Evolutionary conservation across 2,888 invertebrate genomes (phyloP).

Genomic region (Thymelicus lineola): DNA sequence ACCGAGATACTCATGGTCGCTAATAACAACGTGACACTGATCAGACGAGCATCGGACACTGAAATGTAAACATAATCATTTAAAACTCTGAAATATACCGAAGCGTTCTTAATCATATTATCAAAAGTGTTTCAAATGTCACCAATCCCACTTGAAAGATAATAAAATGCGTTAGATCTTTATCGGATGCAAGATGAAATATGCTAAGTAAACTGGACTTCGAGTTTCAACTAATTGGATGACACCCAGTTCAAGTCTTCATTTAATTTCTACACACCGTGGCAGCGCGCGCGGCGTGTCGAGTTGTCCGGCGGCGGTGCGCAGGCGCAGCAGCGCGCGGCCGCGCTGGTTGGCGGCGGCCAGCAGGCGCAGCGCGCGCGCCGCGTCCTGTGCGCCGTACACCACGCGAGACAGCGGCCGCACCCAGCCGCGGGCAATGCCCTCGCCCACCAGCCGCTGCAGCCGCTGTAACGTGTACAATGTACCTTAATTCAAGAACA

Average conservation of each 20-base stretch:
- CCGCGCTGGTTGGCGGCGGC: constrained; percentile 60
- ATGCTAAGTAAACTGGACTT: too few relatives aligned
- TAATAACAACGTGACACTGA: constrained; percentile 53
- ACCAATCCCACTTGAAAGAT: too few relatives aligned
- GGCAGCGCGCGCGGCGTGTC: constrained; percentile 45
- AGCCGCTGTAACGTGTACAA: constrained; percentile 48
- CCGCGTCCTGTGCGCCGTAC: constrained; percentile 51
- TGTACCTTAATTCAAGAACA: neutral
- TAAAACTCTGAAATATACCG: too few relatives aligned
- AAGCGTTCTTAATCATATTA: too few relatives aligned
- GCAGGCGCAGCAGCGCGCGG: constrained; percentile 53
- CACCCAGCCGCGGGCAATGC: constrained; percentile 61
- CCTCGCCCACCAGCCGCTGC: constrained; percentile 56
- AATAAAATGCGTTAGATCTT: too few relatives aligned
- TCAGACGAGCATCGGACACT: constrained; percentile 52
- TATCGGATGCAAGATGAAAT: too few relatives aligned
- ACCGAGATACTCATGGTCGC: constrained; percentile 52
- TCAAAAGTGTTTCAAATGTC: too few relatives aligned
- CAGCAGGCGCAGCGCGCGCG: constrained; percentile 60
- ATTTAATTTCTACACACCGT: neutral
- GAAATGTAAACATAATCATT: constrained; percentile 31
- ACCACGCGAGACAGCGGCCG: constrained; percentile 61
- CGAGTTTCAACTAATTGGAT: too few relatives aligned
- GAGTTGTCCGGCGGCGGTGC: constrained; percentile 42
- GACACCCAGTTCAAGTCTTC: too few relatives aligned